These are phyloP conservation scores for Karalla daura DNA, from an alignment of 2,797 vertebrate species.

Conservation along the genomic window DNA sequence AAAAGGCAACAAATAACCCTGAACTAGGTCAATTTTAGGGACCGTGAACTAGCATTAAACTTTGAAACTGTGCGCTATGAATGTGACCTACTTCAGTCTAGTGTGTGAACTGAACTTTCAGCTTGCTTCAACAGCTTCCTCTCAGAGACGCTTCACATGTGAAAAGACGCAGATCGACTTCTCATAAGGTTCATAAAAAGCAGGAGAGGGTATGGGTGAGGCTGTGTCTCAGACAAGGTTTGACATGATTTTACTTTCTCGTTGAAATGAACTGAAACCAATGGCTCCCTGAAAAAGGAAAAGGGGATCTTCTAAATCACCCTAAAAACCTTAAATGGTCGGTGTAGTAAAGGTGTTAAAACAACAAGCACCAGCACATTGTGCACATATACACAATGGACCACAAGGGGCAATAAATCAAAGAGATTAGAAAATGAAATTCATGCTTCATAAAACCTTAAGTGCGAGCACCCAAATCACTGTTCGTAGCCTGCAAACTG, in stretches of 20 bases:
- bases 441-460: conserved; percentile 54
- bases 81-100: no score
- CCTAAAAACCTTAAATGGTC: conserved; percentile 14
- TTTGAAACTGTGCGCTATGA: no score
- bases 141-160: background rate
- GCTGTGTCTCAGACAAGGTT: background rate
- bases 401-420: conserved; percentile 41
- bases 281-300: background rate
- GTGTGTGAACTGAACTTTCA: no score
- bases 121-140: background rate
- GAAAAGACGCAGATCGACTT: background rate
- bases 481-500: conserved; percentile 23
- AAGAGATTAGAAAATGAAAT: conserved; percentile 56
- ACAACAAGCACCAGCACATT: conserved; percentile 34
- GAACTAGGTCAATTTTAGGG: no score
- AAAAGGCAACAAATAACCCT: no score
- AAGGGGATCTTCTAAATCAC: conserved; percentile 13
- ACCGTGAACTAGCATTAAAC: no score
- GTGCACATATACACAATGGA: conserved; percentile 12
- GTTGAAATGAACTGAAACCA: conserved; percentile 31
- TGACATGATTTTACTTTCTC: background rate
- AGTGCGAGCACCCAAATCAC: conserved; percentile 40
- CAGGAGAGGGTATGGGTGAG: no score
- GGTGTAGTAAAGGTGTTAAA: conserved; percentile 20
- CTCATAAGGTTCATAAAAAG: conserved; percentile 3